These are phyloP conservation scores for Valencia hispanica DNA, from an alignment of 2,797 vertebrate genomes.

Conservation along the genomic window DNA sequence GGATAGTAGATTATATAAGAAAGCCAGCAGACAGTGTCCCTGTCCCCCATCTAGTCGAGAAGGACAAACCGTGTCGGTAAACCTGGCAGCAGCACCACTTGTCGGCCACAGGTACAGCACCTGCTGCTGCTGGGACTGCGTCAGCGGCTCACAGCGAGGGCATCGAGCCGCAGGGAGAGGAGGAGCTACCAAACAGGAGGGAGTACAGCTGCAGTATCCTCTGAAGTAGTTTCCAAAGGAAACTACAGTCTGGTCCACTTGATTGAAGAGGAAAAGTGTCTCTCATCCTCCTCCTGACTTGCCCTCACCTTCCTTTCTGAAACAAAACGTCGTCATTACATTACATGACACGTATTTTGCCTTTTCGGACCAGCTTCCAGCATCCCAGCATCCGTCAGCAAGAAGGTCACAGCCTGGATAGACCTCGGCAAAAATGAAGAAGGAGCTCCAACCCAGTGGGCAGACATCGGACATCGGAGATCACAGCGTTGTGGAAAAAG, in stretches of 20 bases:
- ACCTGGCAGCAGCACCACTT: constrained; percentile 54
- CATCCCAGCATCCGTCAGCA: constrained; percentile 2
- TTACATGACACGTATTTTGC: background rate
- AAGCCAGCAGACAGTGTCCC: background rate
- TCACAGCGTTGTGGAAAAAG: constrained; percentile 25
- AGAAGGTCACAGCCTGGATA: constrained; percentile 9
- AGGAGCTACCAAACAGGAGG: constrained; percentile 47
- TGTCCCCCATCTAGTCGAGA: background rate
- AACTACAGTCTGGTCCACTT: constrained; percentile 27
- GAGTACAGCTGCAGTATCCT: constrained; percentile 51
- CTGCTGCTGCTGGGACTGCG: constrained; percentile 66
- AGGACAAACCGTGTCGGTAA: constrained; percentile 12
- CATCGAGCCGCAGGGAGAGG: constrained; percentile 26
- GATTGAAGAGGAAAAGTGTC: constrained; percentile 18
- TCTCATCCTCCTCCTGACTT: constrained; percentile 10
- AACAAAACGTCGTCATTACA: constrained; percentile 19
- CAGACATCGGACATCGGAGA: constrained; percentile 32
- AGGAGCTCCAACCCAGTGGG: constrained; percentile 35
- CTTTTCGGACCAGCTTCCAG: constrained; percentile 9
- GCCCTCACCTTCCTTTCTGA: constrained; percentile 26
- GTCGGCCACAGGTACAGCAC: constrained; percentile 67
- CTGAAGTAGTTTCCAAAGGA: constrained; percentile 30
- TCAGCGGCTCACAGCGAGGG: constrained; percentile 51
- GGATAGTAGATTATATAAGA: background rate
- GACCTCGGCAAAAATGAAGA: constrained; percentile 61